Conservation (phyloP, 2,888 invertebrate genomes). For the Fragum fragum region DNA sequence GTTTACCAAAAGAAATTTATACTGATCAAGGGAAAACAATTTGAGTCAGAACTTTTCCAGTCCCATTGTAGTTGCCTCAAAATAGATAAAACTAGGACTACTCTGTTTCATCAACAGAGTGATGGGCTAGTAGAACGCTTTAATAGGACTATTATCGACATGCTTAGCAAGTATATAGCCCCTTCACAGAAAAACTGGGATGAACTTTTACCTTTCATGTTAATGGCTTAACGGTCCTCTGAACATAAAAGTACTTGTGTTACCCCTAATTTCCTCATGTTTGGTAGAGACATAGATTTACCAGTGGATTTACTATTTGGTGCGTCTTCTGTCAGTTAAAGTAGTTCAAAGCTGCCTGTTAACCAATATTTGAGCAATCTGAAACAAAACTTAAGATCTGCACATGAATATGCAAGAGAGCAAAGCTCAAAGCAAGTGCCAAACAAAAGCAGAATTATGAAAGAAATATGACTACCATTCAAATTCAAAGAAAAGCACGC, state of each 20-base stretch:
- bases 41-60: slow-evolving; percentile 15
- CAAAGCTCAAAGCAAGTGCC: neutral
- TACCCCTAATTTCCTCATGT: neutral
- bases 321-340: neutral
- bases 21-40: slow-evolving; percentile 14
- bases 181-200: slow-evolving; percentile 35
- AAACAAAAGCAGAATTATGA: neutral
- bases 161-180: slow-evolving; percentile 26
- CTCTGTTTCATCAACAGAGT: neutral
- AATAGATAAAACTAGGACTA: slow-evolving; percentile 20
- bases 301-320: slow-evolving; percentile 7
- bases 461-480: too few relatives aligned
- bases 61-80: neutral
- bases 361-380: too few relatives aligned
- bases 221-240: slow-evolving; percentile 6
- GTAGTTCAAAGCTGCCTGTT: too few relatives aligned
- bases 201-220: slow-evolving; percentile 2
- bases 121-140: slow-evolving; percentile 21
- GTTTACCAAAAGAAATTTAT: slow-evolving; percentile 12
- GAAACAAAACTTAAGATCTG: neutral
- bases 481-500: too few relatives aligned
- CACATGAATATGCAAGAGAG: neutral
- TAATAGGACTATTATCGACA: slow-evolving; percentile 23
- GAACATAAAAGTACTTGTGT: slow-evolving; percentile 6
- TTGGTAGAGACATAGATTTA: neutral